Evolutionary conservation across 2,797 vertebrate species (phyloP).

Genomic region (Chaenodraco wilsoni): DNA sequence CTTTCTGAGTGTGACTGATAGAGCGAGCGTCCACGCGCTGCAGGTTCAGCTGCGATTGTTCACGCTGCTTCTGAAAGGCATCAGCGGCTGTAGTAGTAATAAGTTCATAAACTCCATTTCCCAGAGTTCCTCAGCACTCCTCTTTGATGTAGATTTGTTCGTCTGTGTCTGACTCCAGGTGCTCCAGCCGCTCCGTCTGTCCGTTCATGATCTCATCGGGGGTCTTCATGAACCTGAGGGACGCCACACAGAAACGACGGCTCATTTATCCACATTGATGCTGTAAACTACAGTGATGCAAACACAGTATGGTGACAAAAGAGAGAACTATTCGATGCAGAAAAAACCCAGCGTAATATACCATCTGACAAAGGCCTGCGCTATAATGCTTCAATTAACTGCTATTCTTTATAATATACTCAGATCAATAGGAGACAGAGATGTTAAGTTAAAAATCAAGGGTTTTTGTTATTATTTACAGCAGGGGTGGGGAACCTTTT

Average conservation of each 20-base stretch:
- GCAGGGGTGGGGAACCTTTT: too few relatives aligned
- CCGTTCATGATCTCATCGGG: conserved; percentile 99
- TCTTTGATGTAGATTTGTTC: conserved; percentile 97
- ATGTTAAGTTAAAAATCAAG: too few relatives aligned
- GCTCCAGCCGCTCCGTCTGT: conserved; percentile 94
- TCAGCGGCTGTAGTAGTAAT: conserved; percentile 73
- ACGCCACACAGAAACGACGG: not conserved
- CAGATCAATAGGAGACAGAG: too few relatives aligned
- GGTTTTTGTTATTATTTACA: too few relatives aligned
- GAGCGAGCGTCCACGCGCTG: conserved; percentile 33
- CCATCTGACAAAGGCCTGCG: too few relatives aligned
- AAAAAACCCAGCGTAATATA: too few relatives aligned
- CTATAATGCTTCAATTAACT: too few relatives aligned
- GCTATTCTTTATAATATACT: too few relatives aligned
- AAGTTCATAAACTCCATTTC: conserved; percentile 60
- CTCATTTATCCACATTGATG: not conserved
- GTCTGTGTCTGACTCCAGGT: conserved; percentile 95
- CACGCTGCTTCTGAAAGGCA: conserved; percentile 75
- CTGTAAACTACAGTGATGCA: not conserved
- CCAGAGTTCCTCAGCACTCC: conserved; percentile 87
- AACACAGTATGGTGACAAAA: too few relatives aligned
- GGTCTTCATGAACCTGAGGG: conserved; percentile 96
- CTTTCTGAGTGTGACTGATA: conserved; percentile 7
- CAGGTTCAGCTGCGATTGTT: conserved; percentile 53
- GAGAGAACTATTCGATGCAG: too few relatives aligned